Evolutionary conservation across 2,797 vertebrate species (phyloP), one percentile per base, ranked within the genome.

Genomic region (Triplophysa yarkandensis): DNA sequence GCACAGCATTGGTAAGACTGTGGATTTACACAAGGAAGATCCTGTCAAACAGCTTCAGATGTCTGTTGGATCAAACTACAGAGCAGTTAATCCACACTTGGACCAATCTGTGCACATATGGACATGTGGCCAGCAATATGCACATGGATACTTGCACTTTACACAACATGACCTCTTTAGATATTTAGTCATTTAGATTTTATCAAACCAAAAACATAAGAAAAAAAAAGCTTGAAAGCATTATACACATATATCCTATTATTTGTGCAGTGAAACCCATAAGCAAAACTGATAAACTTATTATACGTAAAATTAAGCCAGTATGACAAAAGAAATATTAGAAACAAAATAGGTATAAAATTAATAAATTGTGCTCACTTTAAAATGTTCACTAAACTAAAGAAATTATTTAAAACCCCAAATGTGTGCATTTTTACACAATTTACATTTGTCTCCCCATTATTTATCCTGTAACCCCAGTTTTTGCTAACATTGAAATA

Each of bases 1-100:
- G 21, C 19, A 28, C 13, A 23, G 71, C 25, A 3, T 32, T 55
- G 14, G 44, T 66, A 58, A n/a, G 17, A 58, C 32, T 32, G 30
- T 32, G 6, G 16, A n/a, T 3, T 58, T 9, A 58, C 27, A 58
- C 27, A 57, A 28, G 54, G 60, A 48, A 50, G 61, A 71, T 58
- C 54, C 48, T 14, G 27, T 27, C 6, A 41, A 41, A 64, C 48
- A 36, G 78, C 63, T 67, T 80, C 73, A 80, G 68, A 61, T 80
- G 63, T 71, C 73, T 68, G 41, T 39, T 54, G 74, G 68, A 68
- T 80, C 44, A 80, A 62, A 80, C 55, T 61, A 66, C 52, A 68
- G 28, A 63, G 50, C 73, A 61, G 72, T 61, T 80, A 80, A 80
- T 80, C 78, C 68, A 50, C 67, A 57, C 68, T 72, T 80, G 68